phyloP scores from a whole-genome alignment of 2,797 vertebrate genomes.

The Acrocephalus scirpaceus region DNA sequence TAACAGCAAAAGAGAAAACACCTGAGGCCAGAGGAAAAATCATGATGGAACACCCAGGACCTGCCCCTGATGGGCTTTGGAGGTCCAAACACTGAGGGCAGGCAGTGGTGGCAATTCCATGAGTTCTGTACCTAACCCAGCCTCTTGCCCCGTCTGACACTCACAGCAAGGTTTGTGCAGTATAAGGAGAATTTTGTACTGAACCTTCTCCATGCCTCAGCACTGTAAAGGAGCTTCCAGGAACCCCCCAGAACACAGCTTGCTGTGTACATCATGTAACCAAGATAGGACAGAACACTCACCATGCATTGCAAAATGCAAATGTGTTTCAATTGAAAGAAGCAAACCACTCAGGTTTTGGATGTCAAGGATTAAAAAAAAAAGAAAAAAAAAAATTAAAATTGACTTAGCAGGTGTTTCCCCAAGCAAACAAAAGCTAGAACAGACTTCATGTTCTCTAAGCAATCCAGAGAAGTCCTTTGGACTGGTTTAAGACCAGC shows the following conservation, averaged over 20 bases:
- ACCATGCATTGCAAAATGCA: background rate
- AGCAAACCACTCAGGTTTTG: background rate
- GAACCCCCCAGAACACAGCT: background rate
- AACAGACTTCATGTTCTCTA: background rate
- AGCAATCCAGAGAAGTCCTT: background rate
- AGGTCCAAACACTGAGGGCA: background rate
- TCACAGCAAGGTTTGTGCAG: background rate
- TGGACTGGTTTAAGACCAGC: background rate
- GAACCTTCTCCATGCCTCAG: background rate
- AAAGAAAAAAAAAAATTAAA: background rate
- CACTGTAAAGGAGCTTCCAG: background rate
- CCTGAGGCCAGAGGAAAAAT: background rate
- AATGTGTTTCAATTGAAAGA: background rate
- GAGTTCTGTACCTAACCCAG: background rate
- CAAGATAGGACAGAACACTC: background rate
- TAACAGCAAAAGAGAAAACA: background rate
- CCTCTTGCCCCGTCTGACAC: background rate
- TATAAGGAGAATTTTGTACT: background rate
- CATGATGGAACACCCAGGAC: accelerated
- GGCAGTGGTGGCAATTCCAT: background rate
- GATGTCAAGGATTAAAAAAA: background rate
- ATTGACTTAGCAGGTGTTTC: constrained; percentile 36
- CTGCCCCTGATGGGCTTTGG: background rate
- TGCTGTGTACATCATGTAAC: background rate
- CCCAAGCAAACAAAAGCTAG: background rate